phyloP scores from a whole-genome alignment of 2,888 invertebrate species.

The Eupithecia exiguata region DNA sequence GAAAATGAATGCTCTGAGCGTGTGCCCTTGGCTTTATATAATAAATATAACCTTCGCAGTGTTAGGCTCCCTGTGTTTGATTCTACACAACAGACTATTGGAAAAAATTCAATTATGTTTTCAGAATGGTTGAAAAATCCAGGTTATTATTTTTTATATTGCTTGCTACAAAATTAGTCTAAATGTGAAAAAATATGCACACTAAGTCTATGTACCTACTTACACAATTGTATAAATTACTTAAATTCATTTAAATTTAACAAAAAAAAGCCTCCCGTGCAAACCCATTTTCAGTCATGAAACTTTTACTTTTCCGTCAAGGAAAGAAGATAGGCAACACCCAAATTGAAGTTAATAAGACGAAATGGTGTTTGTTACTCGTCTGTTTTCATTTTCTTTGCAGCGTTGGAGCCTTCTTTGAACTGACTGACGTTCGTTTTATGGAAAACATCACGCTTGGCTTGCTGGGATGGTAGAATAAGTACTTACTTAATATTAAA shows the following conservation, averaged over 20 bases:
- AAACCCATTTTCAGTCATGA: conserved; percentile 22
- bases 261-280: neutral
- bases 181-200: neutral
- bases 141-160: neutral
- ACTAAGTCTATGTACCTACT: neutral
- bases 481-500: neutral
- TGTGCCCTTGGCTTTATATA: conserved; percentile 36
- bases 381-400: conserved; percentile 46
- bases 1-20: conserved; percentile 40
- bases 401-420: conserved; percentile 27
- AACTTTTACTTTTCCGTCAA: conserved; percentile 37
- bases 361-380: conserved; percentile 50
- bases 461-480: conserved; percentile 14
- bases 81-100: neutral
- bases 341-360: conserved; percentile 58
- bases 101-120: neutral
- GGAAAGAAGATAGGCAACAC: conserved; percentile 43
- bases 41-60: conserved; percentile 12
- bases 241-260: neutral
- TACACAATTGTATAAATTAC: neutral
- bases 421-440: conserved; percentile 32
- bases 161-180: neutral
- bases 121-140: neutral
- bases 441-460: conserved; percentile 25
- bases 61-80: neutral